Base-by-base conservation (phyloP, 2,113 vertebrate species). In the Istiophorus platypterus region DNA sequence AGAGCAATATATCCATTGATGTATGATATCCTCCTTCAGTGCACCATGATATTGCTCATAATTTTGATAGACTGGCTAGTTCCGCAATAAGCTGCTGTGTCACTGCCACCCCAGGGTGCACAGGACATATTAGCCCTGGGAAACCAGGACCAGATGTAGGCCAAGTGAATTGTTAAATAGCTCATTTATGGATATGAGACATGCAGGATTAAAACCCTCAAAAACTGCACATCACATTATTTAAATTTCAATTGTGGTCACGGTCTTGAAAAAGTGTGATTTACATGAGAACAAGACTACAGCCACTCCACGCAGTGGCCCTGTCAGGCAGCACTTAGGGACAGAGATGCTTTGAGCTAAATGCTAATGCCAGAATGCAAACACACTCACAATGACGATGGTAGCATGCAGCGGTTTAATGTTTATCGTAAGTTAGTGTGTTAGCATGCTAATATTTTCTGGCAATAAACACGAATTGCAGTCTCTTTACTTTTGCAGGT, bases 1-100 rank as follows among this genome's bases (percentile, higher is more conserved):
- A 75, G 49, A 85, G 62, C 76, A 85, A 85, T 82, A 83, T 37
- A 45, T 63, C 51, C 3, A 56, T 24, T 89, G 85, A 92, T 86
- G 66, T 91, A 80, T 52, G 59, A 62, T 70, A 61, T 90, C 76
- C 81, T 34, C 77, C 29, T 34, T 47, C 13, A 4, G 54, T 11
- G 27, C 61, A 76, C 54, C 57, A 6, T 34, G 67, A 82, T 87
- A 82, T 80, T 78, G 78, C 59, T 82, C 80, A 61, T 74, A 49
- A 72, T 78, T 61, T 74, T 85, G 75, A 86, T 78, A 22, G 54
- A 90, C 76, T 59, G 52, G 75, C 67, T 69, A 24, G 26, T 83
- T 83, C 76, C 47, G 63, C 83, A 86, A 76, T 86, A 85, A 80
- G 56, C 52, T 64, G 81, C 79, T 54, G 37, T 68, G 87, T 37